Evolutionary conservation across 2,113 vertebrate species (phyloP), one percentile per base, ranked within the genome.

Genomic region (Neolamprologus ventralis): DNA sequence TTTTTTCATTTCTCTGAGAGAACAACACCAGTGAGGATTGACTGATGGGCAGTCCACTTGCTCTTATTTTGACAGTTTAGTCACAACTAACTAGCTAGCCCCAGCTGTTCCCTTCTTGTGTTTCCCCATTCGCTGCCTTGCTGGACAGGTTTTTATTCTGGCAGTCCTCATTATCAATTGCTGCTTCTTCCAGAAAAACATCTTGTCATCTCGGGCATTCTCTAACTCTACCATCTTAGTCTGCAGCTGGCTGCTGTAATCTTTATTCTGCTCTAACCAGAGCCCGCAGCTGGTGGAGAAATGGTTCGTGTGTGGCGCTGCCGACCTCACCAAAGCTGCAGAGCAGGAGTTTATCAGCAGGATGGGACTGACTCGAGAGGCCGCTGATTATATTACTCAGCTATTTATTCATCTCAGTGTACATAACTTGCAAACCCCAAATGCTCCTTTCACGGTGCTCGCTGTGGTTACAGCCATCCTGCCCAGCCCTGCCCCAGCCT

Each of bases 271-370:
- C 9, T 49, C 42, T 31, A 49, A 78, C 71, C 16, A 31, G 23
- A 75, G 10, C 23, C 71, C 0, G 14, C 71, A 75, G 23, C 71
- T 75, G 23, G 40, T 47, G 42, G 23, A 5, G 16, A 78, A 49
- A 19, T 49, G 71, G 9, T 49, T 49, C 23, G 2, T 75, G 23
- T 31, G 16, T 12, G 17, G 42, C 3, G 2, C 16, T 12, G 6
- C 23, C 2, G 1, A 49, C 23, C 16, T 78, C 42, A 78, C 71
- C 71, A 49, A 31, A 21, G 71, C 42, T 13, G 71, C 71, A 49
- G 42, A 78, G 71, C 71, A 49, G 45, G 73, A 78, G 73, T 78
- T 51, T n/a, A 51, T 78, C 73, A 51, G 73, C 26, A 49, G 42
- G 71, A 78, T 49, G 7, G 40, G 16, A 47, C 71, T 75, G 0